Evolutionary conservation across 2,113 vertebrate species (phyloP), one percentile per base, ranked within the genome.

Genomic region (Tonatia bakeri): DNA sequence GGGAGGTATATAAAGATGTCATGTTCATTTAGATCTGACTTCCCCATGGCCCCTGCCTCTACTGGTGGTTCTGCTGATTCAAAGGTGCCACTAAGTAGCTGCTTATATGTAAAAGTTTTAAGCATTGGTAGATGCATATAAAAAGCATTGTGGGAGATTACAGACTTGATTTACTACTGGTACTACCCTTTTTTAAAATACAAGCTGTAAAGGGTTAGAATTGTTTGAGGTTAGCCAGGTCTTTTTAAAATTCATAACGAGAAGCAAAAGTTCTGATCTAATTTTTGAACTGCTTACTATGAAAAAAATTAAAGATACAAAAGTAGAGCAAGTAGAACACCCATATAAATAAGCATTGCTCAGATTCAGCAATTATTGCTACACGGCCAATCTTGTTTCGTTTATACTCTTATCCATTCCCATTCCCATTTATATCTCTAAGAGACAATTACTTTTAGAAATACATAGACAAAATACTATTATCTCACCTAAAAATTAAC

Each of bases 171-270:
- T 92, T 92, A 52, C 45, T 83, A 94, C 16, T 72, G 75, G 15
- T 56, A 89, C 72, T 75, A 77, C 17, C 38, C 47, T 67, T 94
- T 90, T 79, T 72, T 9, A 87, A 90, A 90, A 79, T 82, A 94
- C 22, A 87, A 77, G 72, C 28, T 50, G 1, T 69, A 91, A 81
- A 76, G 79, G 9, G 36, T 24, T 86, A 65, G 11, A 54, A 72
- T 72, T 73, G 7, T 73, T 90, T 24, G 16, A 3, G 33, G 45
- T 56, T 94, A 56, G 4, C 33, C 40, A 64, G 33, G 8, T 85
- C 26, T 70, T 88, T 87, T 88, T n/a, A 90, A 90, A 96, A 90
- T 61, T 84, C 65, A 88, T 40, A 69, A 93, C 70, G 61, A 90
- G 69, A 92, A 75, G 47, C 2, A 79, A 84, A 91, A 52, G 0